A percentile compares a stretch with the other conserved stretches of the same genome.
Conservation (phyloP, 2,113 vertebrate species). For the Megaceryle maxima region DNA sequence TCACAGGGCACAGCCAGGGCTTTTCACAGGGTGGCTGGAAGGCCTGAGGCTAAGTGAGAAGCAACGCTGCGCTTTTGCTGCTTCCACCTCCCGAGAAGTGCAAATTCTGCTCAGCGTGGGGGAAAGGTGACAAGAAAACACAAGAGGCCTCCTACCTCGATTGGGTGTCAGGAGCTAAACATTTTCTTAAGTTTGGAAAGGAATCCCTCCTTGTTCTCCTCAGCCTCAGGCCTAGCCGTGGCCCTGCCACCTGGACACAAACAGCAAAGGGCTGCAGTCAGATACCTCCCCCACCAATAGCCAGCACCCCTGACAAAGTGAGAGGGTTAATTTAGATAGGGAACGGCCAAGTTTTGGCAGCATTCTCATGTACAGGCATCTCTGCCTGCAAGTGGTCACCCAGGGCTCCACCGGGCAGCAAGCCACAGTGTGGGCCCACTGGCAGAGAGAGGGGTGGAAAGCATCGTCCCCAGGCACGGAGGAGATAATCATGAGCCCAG, state of each 20-base stretch:
- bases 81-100: neutral
- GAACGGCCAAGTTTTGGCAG: neutral
- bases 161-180: constrained; percentile 87
- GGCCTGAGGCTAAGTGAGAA: constrained; percentile 51
- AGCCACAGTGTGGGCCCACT: neutral
- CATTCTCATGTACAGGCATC: fast-evolving
- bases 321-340: neutral
- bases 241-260: constrained; percentile 89
- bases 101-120: neutral
- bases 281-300: neutral
- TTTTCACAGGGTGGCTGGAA: neutral
- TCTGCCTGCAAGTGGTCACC: neutral
- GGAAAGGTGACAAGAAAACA: constrained; percentile 21
- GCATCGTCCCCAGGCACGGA: neutral
- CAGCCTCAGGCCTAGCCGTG: constrained; percentile 81
- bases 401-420: neutral
- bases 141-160: constrained; percentile 81
- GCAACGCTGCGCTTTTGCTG: neutral
- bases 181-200: constrained; percentile 92
- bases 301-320: neutral
- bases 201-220: constrained; percentile 85
- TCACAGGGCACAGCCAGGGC: neutral
- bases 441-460: neutral
- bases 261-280: constrained; percentile 76
- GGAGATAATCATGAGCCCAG: neutral